phyloP scores from a whole-genome alignment of 2,888 invertebrate genomes.

The Pheosia gnoma region DNA sequence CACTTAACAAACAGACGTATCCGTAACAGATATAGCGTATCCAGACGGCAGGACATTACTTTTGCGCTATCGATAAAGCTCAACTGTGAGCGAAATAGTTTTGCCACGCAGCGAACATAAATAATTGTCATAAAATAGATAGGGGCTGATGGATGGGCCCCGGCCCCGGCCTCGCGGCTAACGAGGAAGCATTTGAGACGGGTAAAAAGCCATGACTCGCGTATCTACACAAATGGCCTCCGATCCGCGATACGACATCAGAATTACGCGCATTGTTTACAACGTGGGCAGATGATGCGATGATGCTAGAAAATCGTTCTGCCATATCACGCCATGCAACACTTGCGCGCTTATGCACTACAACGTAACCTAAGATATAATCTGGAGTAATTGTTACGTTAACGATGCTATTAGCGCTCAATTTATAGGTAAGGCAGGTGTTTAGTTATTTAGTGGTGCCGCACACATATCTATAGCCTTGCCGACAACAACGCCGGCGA shows the following conservation, averaged over 20 bases:
- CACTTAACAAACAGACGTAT: conserved; percentile 83
- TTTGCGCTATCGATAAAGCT: conserved; percentile 82
- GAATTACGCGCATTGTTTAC: conserved; percentile 45
- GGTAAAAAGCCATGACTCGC: conserved; percentile 39
- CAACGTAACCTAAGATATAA: conserved; percentile 60
- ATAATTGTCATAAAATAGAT: conserved; percentile 83
- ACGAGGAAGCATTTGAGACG: conserved; percentile 65
- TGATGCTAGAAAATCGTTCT: conserved; percentile 39
- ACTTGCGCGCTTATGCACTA: conserved; percentile 44
- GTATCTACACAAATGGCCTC: conserved; percentile 32
- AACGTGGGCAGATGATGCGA: conserved; percentile 51
- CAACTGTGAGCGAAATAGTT: conserved; percentile 82
- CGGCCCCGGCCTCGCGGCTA: conserved; percentile 51
- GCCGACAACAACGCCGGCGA: conserved; percentile 51
- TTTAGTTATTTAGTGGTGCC: conserved; percentile 37
- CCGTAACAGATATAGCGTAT: conserved; percentile 82
- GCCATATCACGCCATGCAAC: conserved; percentile 49
- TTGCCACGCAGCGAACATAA: conserved; percentile 78
- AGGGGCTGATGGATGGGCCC: conserved; percentile 76
- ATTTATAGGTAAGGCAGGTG: conserved; percentile 60
- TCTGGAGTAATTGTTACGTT: conserved; percentile 60
- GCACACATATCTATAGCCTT: conserved; percentile 33
- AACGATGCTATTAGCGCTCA: conserved; percentile 56
- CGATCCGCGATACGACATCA: conserved; percentile 44
- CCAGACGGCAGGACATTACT: conserved; percentile 80